Conservation (phyloP, 2,888 invertebrate genomes). For the Gymnoscelis rufifasciata region DNA sequence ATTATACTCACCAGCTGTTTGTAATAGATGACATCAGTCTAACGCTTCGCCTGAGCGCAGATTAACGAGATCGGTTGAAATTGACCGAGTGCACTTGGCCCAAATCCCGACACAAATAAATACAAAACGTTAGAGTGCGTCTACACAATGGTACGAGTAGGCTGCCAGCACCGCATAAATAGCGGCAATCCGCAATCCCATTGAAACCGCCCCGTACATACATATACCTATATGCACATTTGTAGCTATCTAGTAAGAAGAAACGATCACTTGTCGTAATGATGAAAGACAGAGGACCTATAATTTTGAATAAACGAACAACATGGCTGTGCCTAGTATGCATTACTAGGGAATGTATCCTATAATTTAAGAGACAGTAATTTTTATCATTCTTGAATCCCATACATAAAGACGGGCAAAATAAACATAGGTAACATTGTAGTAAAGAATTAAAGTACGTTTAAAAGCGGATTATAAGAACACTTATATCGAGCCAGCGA, state of each 20-base stretch:
- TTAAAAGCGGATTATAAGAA: too few relatives aligned
- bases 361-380: too few relatives aligned
- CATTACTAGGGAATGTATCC: too few relatives aligned
- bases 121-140: conserved; percentile 51
- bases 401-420: too few relatives aligned
- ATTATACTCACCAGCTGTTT: conserved; percentile 22
- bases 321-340: too few relatives aligned
- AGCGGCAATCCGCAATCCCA: conserved; percentile 42
- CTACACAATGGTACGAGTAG: conserved; percentile 32
- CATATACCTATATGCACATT: conserved; percentile 23
- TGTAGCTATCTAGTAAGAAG: conserved; percentile 42
- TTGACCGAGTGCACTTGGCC: conserved; percentile 70
- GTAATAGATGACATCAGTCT: conserved; percentile 21
- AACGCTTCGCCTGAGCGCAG: conserved; percentile 13
- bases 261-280: conserved; percentile 31
- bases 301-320: too few relatives aligned
- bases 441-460: too few relatives aligned
- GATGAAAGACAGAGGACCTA: too few relatives aligned
- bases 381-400: too few relatives aligned
- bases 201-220: conserved; percentile 35
- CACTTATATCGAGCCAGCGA: neutral
- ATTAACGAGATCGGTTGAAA: conserved; percentile 48
- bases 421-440: too few relatives aligned
- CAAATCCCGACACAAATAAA: conserved; percentile 65
- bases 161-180: conserved; percentile 48